Conservation (phyloP, 2,113 vertebrate species). For the Promerops cafer region DNA sequence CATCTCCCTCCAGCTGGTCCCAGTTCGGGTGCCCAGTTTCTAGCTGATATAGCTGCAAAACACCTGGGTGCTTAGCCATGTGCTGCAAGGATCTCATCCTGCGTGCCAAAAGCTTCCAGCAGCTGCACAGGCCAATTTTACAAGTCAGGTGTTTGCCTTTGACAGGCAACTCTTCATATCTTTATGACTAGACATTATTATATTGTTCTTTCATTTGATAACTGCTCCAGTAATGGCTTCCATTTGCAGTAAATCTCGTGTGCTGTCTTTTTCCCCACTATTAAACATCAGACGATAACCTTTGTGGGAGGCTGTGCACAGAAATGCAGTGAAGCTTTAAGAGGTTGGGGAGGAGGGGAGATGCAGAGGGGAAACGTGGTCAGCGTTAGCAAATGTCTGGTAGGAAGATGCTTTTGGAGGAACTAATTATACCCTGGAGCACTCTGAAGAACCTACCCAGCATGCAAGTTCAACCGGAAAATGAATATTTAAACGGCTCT, state of each 20-base stretch:
- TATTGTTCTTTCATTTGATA: slow-evolving; percentile 63
- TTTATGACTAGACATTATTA: slow-evolving; percentile 44
- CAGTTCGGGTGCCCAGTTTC: not conserved
- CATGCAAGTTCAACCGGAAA: slow-evolving; percentile 23
- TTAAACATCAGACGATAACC: slow-evolving; percentile 43
- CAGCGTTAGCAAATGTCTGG: not conserved
- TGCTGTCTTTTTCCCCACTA: not conserved
- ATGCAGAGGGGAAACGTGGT: not conserved
- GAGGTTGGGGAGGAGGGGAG: not conserved
- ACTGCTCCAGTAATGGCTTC: slow-evolving; percentile 45
- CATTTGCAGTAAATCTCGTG: slow-evolving; percentile 59
- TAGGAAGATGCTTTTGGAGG: slow-evolving; percentile 7
- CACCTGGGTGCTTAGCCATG: not conserved
- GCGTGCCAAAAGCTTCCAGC: not conserved
- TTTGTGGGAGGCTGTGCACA: not conserved
- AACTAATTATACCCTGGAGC: slow-evolving; percentile 9
- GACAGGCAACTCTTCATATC: slow-evolving; percentile 27
- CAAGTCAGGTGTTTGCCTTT: slow-evolving; percentile 1
- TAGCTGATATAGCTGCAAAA: not conserved
- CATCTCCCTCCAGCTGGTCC: not conserved
- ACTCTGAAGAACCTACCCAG: not conserved
- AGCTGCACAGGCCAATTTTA: not conserved
- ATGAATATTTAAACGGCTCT: slow-evolving; percentile 21
- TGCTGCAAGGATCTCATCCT: not conserved
- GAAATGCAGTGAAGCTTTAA: not conserved